Conservation (phyloP, 1,140 invertebrate species). For the Acromyrmex heyeri region DNA sequence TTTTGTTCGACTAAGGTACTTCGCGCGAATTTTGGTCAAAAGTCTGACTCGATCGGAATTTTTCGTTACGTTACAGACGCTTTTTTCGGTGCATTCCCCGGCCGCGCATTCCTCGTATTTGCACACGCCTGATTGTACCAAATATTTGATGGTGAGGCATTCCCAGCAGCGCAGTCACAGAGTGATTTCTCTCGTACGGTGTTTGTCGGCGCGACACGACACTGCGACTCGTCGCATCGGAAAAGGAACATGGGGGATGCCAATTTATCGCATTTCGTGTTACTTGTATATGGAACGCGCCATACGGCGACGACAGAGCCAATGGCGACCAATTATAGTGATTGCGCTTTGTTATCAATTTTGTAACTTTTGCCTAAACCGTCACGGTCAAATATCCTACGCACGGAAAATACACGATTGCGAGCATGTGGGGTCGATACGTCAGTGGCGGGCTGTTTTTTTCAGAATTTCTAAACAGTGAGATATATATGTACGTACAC, state of each 20-base stretch:
- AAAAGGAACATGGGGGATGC: background rate
- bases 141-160: conserved; percentile 62
- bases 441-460: conserved; percentile 15
- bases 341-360: conserved; percentile 48
- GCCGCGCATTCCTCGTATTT: conserved; percentile 34
- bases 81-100: conserved; percentile 25
- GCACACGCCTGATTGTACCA: conserved; percentile 61
- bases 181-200: conserved; percentile 24
- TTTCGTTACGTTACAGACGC: conserved; percentile 23
- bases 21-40: conserved; percentile 52
- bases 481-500: background rate
- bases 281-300: background rate
- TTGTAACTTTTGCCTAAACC: conserved; percentile 33
- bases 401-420: background rate
- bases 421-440: conserved; percentile 3
- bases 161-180: conserved; percentile 32
- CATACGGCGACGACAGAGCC: background rate
- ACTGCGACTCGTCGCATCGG: background rate
- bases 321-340: conserved; percentile 31
- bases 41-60: conserved; percentile 27
- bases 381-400: background rate
- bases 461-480: conserved; percentile 55
- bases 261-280: conserved; percentile 34
- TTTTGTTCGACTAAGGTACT: conserved; percentile 30
- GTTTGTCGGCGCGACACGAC: conserved; percentile 15